Base-by-base conservation (phyloP, 2,888 invertebrate genomes). In the Calameuta pallipes region DNA sequence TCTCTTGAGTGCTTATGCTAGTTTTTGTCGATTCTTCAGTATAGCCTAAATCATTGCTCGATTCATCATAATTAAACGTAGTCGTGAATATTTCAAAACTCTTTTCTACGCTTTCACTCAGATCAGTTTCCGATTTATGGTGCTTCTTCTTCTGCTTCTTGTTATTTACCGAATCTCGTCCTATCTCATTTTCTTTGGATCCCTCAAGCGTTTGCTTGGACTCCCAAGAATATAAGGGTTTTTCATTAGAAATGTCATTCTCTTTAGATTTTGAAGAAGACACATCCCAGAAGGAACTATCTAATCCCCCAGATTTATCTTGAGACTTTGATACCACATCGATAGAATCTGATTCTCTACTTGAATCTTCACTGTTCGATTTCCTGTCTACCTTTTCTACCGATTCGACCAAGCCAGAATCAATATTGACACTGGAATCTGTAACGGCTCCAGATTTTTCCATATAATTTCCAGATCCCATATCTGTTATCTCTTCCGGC, bases 341-440 rank as follows among this genome's bases (percentile, higher is more conserved):
- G 9, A 56, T 56, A 9, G 23, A 56, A 70, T 56, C 75, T 36
- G 34, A 41, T 56, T 31, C 56, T 69, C 76, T 74, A 15, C 35
- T 13, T 69, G 37, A 31, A 69, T 78, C 33, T 31, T 73, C 15
- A 15, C 9, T 15, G 1, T 78, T 34, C 12, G 33, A 69, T 69
- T 11, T 79, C 3, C 74, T 69, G 4, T 34, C 12, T 0, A 74
- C 37, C 12, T 74, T 74, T 33, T 85, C 84, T 0, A 70, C 71
- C 13, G 80, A 74, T n/a, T 83, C 83, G 15, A 83, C 35, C 15
- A 85, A 75, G 13, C 81, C 84, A 0, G 85, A 85, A 76, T 88
- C 84, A 9, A 85, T 75, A 9, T 80, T 81, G 35, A 75, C 78
- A 0, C 76, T 69, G 12, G 35, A 33, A 12, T 71, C 33, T 31